Base-by-base conservation (phyloP, 2,888 invertebrate species). In the Xestia rhomboidea region DNA sequence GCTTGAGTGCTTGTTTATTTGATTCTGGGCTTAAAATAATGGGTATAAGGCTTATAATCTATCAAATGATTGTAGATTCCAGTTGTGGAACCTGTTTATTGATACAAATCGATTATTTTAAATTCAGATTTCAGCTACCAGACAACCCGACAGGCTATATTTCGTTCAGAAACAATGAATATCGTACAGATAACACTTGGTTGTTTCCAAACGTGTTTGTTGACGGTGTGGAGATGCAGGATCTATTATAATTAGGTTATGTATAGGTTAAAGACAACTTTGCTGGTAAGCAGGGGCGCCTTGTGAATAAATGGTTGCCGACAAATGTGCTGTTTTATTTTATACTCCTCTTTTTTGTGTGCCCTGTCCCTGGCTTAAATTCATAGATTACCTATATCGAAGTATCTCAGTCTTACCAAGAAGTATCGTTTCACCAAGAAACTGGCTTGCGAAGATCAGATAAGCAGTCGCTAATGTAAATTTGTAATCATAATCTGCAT, bases 261-360 rank as follows among this genome's bases (percentile, higher is more conserved):
- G 68, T 84, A 51, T 77, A 86, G 80, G 70, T 82, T 82, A 85
- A 78, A 77, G 80, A 85, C 79, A 86, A 85, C 64, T 82, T 83
- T 81, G 86, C 82, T 84, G 75, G 73, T 79, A 75, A 85, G 85
- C 80, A 87, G 63, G 80, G 83, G 82, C 78, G 87, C 82, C 86
- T 86, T 79, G 81, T 83, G 81, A 88, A 88, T 88, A 88, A 88
- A 88, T 83, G 79, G 84, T 88, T 88, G 88, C 88, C 87, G 78
- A 82, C 34, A 81, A 68, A 69, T 27, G 8, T 1, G 10, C n/a
- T 79, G 79, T 87, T 88, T 85, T 77, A 82, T 85, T 88, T 79
- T 15, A 27, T 73, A 6, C 15, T 34, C 41, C 41, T 49, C 13
- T 51, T 7, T 68, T 34, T 46, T 46, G 67, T 21, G 27, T 24